phyloP scores from a whole-genome alignment of 2,113 vertebrate species.

The Atrichornis clamosus region DNA sequence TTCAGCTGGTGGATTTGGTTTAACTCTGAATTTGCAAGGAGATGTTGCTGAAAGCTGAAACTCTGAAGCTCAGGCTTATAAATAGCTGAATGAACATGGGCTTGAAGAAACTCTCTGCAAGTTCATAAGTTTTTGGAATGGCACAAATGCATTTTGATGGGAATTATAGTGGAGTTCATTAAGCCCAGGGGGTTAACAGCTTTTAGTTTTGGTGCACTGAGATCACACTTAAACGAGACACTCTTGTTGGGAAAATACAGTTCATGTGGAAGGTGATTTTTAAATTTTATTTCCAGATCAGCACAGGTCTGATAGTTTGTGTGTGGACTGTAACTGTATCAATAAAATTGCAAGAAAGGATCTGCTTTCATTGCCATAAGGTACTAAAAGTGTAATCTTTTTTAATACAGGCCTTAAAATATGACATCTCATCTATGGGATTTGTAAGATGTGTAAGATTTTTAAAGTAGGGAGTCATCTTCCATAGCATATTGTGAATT shows the following conservation, averaged over 20 bases:
- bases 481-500: neutral
- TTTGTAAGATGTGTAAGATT: neutral
- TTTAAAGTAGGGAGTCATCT: neutral
- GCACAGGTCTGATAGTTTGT: neutral
- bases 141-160: neutral
- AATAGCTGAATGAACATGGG: neutral
- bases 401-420: neutral
- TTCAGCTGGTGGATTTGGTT: neutral
- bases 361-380: neutral
- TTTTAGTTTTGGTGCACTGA: neutral
- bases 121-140: neutral
- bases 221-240: neutral
- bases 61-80: neutral
- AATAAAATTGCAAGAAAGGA: neutral
- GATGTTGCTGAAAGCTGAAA: neutral
- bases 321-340: neutral
- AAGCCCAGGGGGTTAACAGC: neutral
- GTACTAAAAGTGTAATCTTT: neutral
- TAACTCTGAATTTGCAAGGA: neutral
- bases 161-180: neutral
- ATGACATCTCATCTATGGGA: neutral
- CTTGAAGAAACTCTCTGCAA: neutral
- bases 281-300: neutral
- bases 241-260: neutral
- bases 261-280: neutral